phyloP scores from a whole-genome alignment of 2,113 vertebrate genomes.

The Odontesthes bonariensis region DNA sequence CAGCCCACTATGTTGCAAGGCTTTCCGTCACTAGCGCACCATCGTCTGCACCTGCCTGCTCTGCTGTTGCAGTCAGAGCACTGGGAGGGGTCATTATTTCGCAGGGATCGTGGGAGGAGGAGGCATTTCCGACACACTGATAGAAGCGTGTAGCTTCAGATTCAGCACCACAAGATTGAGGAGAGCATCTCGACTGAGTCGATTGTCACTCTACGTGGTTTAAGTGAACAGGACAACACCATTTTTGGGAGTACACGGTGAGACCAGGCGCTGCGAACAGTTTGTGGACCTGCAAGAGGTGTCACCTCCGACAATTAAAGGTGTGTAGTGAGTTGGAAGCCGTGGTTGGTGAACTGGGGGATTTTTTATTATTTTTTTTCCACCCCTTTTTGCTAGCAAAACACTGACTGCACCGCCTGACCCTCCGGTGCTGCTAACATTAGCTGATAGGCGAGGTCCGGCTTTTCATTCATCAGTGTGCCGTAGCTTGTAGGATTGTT shows the following conservation, averaged over 20 bases:
- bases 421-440: conserved; percentile 59
- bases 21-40: conserved; percentile 69
- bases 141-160: conserved; percentile 75
- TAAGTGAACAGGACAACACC: conserved; percentile 42
- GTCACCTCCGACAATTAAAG: conserved; percentile 51
- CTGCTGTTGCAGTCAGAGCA: conserved; percentile 59
- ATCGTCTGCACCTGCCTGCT: conserved; percentile 80
- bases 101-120: conserved; percentile 73
- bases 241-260: conserved; percentile 62
- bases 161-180: conserved; percentile 79
- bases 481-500: conserved; percentile 11
- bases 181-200: conserved; percentile 75
- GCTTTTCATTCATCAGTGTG: conserved; percentile 59
- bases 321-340: conserved; percentile 54
- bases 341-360: conserved; percentile 38
- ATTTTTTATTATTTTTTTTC: background rate
- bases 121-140: conserved; percentile 76
- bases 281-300: conserved; percentile 70
- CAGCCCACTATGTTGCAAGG: conserved; percentile 76
- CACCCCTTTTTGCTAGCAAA: conserved; percentile 56
- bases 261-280: conserved; percentile 46
- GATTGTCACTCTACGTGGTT: conserved; percentile 50
- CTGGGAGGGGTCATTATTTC: conserved; percentile 82
- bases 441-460: conserved; percentile 78
- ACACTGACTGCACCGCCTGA: conserved; percentile 63